Evolutionary conservation across 35 echinoderm and acorn worm genomes (phyloP).

Genomic region (Patiria miniata): DNA sequence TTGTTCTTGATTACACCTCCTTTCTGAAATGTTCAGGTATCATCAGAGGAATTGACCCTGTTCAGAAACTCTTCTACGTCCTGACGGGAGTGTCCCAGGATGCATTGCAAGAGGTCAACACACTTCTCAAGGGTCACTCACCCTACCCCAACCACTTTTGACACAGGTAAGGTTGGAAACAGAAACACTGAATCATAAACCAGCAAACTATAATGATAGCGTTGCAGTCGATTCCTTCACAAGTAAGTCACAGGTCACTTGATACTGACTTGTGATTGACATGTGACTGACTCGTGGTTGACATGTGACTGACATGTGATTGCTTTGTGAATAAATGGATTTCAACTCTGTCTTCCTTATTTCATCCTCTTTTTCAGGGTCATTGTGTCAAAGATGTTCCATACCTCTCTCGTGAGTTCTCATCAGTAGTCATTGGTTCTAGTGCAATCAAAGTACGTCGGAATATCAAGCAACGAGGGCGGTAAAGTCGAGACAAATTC

Average conservation of each 20-base stretch:
- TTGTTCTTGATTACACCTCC: too few species aligned
- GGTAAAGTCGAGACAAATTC: too few species aligned
- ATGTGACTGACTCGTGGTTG: too few species aligned
- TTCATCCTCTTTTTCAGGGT: conserved; percentile 19
- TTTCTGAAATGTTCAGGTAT: conserved; percentile 11
- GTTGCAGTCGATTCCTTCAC: too few species aligned
- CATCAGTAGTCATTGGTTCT: conserved; percentile 30
- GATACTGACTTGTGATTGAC: too few species aligned
- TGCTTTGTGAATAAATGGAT: too few species aligned
- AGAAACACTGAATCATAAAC: not conserved
- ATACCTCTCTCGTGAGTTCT: conserved; percentile 42
- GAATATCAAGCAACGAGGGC: conserved; percentile 24
- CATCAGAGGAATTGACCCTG: conserved; percentile 41
- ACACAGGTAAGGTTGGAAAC: conserved; percentile 24
- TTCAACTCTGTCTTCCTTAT: not conserved
- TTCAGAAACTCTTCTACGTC: conserved; percentile 36
- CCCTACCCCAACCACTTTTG: conserved; percentile 24
- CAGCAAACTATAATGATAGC: too few species aligned
- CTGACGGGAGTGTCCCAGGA: conserved; percentile 15
- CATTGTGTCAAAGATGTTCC: not conserved
- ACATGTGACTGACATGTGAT: too few species aligned
- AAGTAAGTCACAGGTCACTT: too few species aligned
- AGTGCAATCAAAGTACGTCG: conserved; percentile 41
- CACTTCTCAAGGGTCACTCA: conserved; percentile 31
- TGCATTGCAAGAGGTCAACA: conserved; percentile 37